Evolutionary conservation across 2,113 vertebrate species (phyloP), one percentile per base, ranked within the genome.

Genomic region (Lates calcarifer): DNA sequence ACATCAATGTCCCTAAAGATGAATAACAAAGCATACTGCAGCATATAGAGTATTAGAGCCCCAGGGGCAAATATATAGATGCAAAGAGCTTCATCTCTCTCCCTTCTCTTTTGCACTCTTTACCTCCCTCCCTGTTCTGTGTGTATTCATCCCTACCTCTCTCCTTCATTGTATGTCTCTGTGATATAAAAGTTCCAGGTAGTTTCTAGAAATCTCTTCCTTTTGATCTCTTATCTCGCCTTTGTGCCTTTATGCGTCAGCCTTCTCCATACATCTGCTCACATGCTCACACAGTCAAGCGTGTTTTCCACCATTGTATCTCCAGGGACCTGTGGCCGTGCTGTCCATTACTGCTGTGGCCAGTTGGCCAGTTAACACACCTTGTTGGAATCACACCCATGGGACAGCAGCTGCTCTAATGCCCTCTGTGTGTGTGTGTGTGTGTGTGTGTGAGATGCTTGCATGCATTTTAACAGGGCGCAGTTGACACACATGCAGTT

Each of bases 1-100:
- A 87, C 87, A 87, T 84, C 86, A 85, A 72, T 85, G 76, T 89
- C 87, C 82, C 80, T 60, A 80, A 63, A 89, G 89, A 91, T 86
- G 85, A 90, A 81, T 88, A 85, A 74, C 87, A 89, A 89, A 88
- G 85, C 74, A 33, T 62, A 67, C 75, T 89, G 81, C 92, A 88
- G 84, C 79, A 82, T 84, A 85, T 83, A 74, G 78, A 88, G 88
- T 79, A 90, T 83, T 81, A 70, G 24, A 26, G 76, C 88, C 89
- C 87, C 84, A 77, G 76, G 82, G 87, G 87, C 81, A 79, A 76
- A 82, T 62, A 61, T 69, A 86, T 82, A 57, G 58, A 88, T 81
- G 77, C 73, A 78, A 78, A 80, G 67, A 89, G 58, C 75, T 77
- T 49, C 74, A 75, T 77, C 70, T 79, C 61, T 35, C 55, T 58